Conservation (phyloP, 1,140 invertebrate species). For the silkworm (Bombyx mori) region ASM3026992v2 NC_085117.1:9288001-9288500, state of each 20-base stretch:
- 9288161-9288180: no score
- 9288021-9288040: no score
- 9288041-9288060: no score
- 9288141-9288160: no score
- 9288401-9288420: slow-evolving; percentile 48
- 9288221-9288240: slow-evolving; percentile 66
- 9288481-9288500: slow-evolving; percentile 27
- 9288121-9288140: no score
- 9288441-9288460: slow-evolving; percentile 25
- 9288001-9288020: no score
- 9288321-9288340: slow-evolving; percentile 25
- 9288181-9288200: slow-evolving; percentile 6
- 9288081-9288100: no score
- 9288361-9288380: slow-evolving; percentile 36
- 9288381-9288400: slow-evolving; percentile 55
- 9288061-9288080: no score
- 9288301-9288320: slow-evolving; percentile 20
- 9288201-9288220: slow-evolving; percentile 66
- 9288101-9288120: no score
- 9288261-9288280: slow-evolving; percentile 66
- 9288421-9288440: slow-evolving; percentile 36
- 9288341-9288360: slow-evolving; percentile 19
- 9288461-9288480: slow-evolving; percentile 1
- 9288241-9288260: slow-evolving; percentile 65
- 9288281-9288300: slow-evolving; percentile 32